Evolutionary conservation across 2,113 vertebrate species (phyloP).

Genomic region (Galbula dea): DNA sequence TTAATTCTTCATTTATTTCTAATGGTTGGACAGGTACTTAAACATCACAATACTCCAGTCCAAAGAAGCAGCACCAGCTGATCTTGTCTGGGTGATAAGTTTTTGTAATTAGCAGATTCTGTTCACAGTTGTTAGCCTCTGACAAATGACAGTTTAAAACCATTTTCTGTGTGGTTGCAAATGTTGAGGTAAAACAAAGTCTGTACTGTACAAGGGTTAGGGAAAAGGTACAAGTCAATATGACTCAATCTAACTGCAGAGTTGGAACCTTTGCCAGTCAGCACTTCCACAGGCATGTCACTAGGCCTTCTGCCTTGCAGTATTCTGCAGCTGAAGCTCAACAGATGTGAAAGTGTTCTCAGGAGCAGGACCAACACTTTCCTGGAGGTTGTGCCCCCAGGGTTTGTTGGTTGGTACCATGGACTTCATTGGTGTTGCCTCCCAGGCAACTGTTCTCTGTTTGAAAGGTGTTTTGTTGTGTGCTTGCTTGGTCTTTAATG

Average conservation of each 20-base stretch:
- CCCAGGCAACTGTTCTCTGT: background rate
- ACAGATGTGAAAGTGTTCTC: background rate
- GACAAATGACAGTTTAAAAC: background rate
- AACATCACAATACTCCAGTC: background rate
- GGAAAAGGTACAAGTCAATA: slow-evolving; percentile 38
- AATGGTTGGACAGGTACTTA: background rate
- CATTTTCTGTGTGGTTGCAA: background rate
- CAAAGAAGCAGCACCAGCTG: background rate
- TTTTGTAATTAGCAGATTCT: background rate
- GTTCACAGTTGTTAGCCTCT: background rate
- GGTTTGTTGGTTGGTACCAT: background rate
- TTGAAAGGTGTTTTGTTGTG: background rate
- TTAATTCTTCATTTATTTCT: background rate
- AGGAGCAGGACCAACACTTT: background rate
- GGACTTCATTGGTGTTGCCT: background rate
- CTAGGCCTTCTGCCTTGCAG: background rate
- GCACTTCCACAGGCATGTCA: background rate
- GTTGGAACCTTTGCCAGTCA: background rate
- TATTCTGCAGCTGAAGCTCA: background rate
- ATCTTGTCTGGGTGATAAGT: background rate
- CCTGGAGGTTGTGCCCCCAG: background rate
- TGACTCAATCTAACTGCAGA: slow-evolving; percentile 39
- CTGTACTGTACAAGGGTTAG: background rate
- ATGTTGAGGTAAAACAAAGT: slow-evolving; percentile 31
- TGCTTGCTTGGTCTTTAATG: background rate